These are phyloP conservation scores for Ectemnius lituratus DNA, from an alignment of 2,888 invertebrate genomes.

Conservation along the genomic window DNA sequence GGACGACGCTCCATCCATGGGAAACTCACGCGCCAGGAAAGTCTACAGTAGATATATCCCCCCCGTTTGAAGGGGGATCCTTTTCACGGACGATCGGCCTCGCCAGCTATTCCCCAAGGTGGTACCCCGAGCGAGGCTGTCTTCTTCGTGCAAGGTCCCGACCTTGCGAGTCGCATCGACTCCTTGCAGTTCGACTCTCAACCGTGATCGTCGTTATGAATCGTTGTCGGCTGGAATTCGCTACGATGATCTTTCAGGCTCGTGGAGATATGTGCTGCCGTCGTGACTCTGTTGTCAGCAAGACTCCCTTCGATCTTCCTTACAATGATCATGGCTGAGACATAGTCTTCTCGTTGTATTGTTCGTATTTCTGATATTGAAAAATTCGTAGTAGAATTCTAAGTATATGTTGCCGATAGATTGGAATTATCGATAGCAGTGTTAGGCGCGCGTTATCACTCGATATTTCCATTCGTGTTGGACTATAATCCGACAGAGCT, in stretches of 20 bases:
- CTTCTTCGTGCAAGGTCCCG: constrained; percentile 52
- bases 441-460: constrained; percentile 46
- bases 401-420: constrained; percentile 42
- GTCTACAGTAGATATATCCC: constrained; percentile 22
- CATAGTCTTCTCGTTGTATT: no score
- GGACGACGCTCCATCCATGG: constrained; percentile 38
- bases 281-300: no score
- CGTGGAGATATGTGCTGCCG: constrained; percentile 23
- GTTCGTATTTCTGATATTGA: no score
- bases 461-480: constrained; percentile 43
- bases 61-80: constrained; percentile 46
- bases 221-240: constrained; percentile 33
- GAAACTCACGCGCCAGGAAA: constrained; percentile 56
- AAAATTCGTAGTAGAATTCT: no score
- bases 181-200: constrained; percentile 7
- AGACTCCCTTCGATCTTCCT: no score
- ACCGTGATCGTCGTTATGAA: constrained; percentile 42
- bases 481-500: background rate
- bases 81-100: constrained; percentile 55
- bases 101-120: constrained; percentile 31
- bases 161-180: constrained; percentile 47
- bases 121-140: constrained; percentile 31
- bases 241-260: constrained; percentile 23
- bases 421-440: constrained; percentile 51
- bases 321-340: no score